These are phyloP conservation scores for Trachurus trachurus DNA, from an alignment of 2,797 vertebrate genomes.

Conservation along the genomic window DNA sequence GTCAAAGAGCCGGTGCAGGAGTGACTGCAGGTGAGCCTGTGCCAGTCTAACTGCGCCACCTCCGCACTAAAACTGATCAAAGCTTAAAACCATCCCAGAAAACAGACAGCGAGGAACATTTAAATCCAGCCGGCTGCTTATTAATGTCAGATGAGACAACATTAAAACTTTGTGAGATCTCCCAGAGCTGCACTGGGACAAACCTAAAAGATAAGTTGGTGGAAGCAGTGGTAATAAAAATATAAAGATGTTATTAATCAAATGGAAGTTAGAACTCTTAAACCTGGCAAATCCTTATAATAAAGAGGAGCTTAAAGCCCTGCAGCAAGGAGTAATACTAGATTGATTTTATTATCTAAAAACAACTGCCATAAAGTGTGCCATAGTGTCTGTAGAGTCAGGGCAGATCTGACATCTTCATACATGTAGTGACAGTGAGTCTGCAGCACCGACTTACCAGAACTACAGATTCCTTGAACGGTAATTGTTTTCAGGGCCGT, in stretches of 20 bases:
- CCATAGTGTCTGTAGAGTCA: background rate
- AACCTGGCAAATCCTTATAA: conserved; percentile 13
- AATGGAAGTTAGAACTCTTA: conserved; percentile 12
- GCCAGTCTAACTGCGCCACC: conserved; percentile 43
- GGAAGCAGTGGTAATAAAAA: conserved; percentile 16
- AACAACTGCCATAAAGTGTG: background rate
- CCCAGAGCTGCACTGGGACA: conserved; percentile 18
- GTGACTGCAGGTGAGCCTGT: conserved; percentile 48
- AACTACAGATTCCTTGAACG: background rate
- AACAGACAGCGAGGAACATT: conserved; percentile 34
- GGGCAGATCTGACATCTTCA: background rate
- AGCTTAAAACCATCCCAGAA: conserved; percentile 14
- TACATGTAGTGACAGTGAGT: background rate
- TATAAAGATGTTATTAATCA: conserved; percentile 9
- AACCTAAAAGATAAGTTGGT: background rate
- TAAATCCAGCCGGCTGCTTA: conserved; percentile 39
- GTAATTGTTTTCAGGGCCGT: conserved; percentile 6
- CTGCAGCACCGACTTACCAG: background rate
- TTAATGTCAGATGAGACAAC: conserved; percentile 35
- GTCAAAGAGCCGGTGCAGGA: conserved; percentile 36
- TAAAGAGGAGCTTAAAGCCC: background rate
- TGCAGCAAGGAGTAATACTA: background rate
- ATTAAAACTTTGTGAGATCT: conserved; percentile 17
- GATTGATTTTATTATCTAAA: background rate
- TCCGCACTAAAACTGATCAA: conserved; percentile 50